Conservation (phyloP, 1,140 invertebrate species). For the Anastrepha ludens region DNA sequence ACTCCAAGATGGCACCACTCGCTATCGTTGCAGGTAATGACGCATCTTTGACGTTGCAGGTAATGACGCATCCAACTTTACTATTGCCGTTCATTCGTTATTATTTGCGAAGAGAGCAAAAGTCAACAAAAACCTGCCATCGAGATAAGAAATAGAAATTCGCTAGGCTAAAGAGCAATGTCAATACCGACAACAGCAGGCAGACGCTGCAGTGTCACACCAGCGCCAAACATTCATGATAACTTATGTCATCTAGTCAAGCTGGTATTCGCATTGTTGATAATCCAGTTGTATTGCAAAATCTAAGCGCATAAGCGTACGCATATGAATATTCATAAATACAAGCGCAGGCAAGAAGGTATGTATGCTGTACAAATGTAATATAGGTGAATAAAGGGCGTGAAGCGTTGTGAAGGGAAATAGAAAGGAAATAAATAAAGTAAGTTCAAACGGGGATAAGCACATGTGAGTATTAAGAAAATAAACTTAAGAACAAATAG, state of each 20-base stretch:
- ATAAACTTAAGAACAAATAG: no score
- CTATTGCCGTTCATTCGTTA: neutral
- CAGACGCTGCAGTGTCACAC: constrained; percentile 9
- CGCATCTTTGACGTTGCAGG: no score
- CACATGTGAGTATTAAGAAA: no score
- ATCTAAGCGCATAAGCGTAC: neutral
- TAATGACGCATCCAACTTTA: neutral
- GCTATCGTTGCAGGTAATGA: no score
- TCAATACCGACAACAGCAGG: neutral
- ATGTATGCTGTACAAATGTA: neutral
- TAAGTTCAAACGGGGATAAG: no score
- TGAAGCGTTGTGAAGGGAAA: neutral
- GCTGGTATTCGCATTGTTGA: constrained; percentile 3
- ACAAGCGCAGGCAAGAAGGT: neutral
- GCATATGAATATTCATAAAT: neutral
- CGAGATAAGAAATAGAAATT: constrained; percentile 30
- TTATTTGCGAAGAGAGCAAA: constrained; percentile 14
- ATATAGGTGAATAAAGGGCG: neutral
- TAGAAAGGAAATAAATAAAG: no score
- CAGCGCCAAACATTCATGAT: neutral
- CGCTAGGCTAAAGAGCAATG: neutral
- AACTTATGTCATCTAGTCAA: constrained; percentile 43
- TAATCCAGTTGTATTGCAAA: constrained; percentile 23
- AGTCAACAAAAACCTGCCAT: neutral
- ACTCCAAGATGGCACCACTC: no score